Percentiles rank a stretch among this genome's conserved stretches.
Conservation (phyloP, 1,140 invertebrate genomes). For the Myzus persicae region DNA sequence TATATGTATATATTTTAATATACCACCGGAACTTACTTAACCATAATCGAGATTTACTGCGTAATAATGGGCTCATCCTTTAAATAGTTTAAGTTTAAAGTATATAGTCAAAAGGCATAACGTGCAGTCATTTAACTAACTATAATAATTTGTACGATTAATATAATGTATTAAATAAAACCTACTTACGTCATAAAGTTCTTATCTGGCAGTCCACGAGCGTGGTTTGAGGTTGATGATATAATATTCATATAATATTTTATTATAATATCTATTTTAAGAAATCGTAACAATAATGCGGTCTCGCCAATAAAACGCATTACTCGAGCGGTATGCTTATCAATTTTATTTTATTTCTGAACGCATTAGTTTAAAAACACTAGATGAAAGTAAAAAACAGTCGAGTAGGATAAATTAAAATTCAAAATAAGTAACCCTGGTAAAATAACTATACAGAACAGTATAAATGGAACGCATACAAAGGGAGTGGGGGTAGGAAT, state of each 20-base stretch:
- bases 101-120: not conserved
- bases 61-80: not conserved
- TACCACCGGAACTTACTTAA: not conserved
- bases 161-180: not conserved
- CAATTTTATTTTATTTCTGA: not conserved
- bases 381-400: not conserved
- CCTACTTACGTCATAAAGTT: not conserved
- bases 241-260: not conserved
- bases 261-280: not conserved
- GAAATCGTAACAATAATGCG: not conserved
- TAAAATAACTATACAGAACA: not conserved
- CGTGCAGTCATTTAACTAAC: not conserved
- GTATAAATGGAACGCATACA: not conserved
- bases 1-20: not conserved
- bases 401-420: not conserved
- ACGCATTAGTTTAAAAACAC: not conserved
- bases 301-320: not conserved
- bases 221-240: not conserved
- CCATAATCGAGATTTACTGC: conserved; percentile 44
- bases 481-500: not conserved
- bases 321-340: not conserved
- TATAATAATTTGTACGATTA: not conserved
- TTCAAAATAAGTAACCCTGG: not conserved
- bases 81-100: not conserved
- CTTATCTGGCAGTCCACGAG: not conserved